phyloP scores from a whole-genome alignment of 2,888 invertebrate genomes.

The Lepeophtheirus nordmannii region DNA sequence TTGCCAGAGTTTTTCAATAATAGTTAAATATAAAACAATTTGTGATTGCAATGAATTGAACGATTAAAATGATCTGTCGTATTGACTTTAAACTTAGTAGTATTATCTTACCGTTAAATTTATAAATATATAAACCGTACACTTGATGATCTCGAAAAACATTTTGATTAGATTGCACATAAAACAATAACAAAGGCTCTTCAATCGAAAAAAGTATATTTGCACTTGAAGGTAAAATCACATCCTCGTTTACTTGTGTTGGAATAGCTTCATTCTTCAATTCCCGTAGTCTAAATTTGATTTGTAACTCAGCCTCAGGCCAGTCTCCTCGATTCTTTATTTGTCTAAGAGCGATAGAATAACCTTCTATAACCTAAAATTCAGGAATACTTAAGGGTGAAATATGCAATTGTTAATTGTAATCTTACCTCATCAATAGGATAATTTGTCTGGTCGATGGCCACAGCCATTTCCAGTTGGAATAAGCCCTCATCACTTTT shows the following conservation, averaged over 20 bases:
- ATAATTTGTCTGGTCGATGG: background rate
- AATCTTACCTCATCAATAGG: background rate
- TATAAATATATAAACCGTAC: too few species aligned
- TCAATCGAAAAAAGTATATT: background rate
- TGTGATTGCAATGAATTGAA: too few species aligned
- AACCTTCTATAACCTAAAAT: background rate
- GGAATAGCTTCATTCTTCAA: background rate
- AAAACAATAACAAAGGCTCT: background rate
- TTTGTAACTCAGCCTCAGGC: background rate
- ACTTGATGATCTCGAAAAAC: background rate
- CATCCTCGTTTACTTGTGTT: too few species aligned
- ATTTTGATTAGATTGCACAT: background rate
- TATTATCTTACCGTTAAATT: too few species aligned
- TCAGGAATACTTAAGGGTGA: background rate
- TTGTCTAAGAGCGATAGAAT: background rate
- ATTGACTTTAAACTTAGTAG: too few species aligned
- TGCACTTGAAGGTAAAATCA: background rate
- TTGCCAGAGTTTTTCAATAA: too few species aligned
- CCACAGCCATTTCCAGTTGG: constrained; percentile 3
- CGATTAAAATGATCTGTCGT: too few species aligned
- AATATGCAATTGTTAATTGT: background rate
- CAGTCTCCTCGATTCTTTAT: background rate
- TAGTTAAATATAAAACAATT: too few species aligned
- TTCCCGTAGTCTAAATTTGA: background rate
- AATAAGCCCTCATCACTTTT: background rate